Evolutionary conservation across 1,140 invertebrate species (phyloP), one percentile per base, ranked within the genome.

Genomic region (Streblospio benedicti): DNA sequence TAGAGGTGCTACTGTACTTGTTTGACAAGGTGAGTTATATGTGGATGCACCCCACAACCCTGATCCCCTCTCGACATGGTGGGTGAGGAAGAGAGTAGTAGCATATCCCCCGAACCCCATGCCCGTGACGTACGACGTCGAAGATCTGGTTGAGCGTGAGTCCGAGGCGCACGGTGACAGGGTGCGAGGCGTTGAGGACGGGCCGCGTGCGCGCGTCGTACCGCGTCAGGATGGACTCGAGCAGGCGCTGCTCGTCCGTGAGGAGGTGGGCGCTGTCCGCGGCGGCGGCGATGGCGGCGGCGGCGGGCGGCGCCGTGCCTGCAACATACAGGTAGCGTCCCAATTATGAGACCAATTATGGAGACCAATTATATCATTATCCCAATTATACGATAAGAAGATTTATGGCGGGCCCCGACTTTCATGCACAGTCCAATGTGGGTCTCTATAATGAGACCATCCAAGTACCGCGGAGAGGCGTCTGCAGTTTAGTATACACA

Each of bases 111-210:
- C n/a, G n/a, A n/a, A n/a, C n/a, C n/a, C n/a, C n/a, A n/a, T n/a
- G n/a, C n/a, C n/a, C n/a, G 45, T 49, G 6, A 23, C 35, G 25
- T 85, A 98, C 95, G 86, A 98, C 93, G 83, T 98, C 95, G 78
- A 97, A 97, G 79, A 98, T 95, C 86, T 98, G 95, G 86, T 94
- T 95, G 75, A 98, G 85, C 71, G 92, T 95, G 79, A 98, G 86
- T 76, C 93, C 93, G 83, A 98, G 95, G 81, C 88, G 93, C 80
- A 98, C 87, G 80, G 89, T 86, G 71, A 98, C 87, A 71, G 91
- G 88, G 76, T 97, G 90, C 71, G 91, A 93, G 83, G 95, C 92
- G 84, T 97, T 97, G 77, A 88, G 88, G 71, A 97, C 94, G 59
- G 95, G 95, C 73, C 95, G 83, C 81, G 97, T 93, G 80, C 96